Conservation (phyloP, 2,888 invertebrate species). For the Meghimatium bilineatum region DNA sequence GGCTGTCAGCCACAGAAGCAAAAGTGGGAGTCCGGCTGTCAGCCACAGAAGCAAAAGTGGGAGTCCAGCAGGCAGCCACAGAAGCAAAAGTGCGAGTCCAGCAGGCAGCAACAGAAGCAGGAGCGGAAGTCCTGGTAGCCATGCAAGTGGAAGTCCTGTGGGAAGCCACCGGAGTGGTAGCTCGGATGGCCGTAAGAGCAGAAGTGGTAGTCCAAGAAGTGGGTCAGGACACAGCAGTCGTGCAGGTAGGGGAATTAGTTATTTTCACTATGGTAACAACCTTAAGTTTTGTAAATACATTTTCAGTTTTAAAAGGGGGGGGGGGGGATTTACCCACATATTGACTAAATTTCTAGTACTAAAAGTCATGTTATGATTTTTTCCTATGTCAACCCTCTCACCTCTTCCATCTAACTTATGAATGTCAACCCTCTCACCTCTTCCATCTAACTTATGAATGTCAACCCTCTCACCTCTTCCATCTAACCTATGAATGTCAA, state of each 20-base stretch:
- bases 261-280: neutral
- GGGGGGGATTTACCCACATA: too few species aligned
- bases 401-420: too few species aligned
- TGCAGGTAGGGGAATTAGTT: conserved; percentile 32
- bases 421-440: too few species aligned
- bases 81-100: conserved; percentile 48
- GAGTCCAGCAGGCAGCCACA: conserved; percentile 50
- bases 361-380: too few species aligned
- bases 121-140: conserved; percentile 50
- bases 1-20: conserved; percentile 52
- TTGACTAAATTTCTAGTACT: too few species aligned
- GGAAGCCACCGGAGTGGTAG: conserved; percentile 43
- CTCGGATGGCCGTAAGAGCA: conserved; percentile 50
- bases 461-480: too few species aligned
- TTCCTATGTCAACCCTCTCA: too few species aligned
- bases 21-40: conserved; percentile 47
- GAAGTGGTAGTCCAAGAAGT: conserved; percentile 47
- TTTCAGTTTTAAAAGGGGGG: too few species aligned
- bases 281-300: too few species aligned
- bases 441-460: too few species aligned
- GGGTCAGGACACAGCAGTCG: conserved; percentile 37
- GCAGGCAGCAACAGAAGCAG: conserved; percentile 47
- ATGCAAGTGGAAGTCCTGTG: conserved; percentile 50
- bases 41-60: conserved; percentile 46
- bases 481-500: too few species aligned